Base-by-base conservation (phyloP, 1,140 invertebrate genomes). In the Lysiphlebus fabarum region DNA sequence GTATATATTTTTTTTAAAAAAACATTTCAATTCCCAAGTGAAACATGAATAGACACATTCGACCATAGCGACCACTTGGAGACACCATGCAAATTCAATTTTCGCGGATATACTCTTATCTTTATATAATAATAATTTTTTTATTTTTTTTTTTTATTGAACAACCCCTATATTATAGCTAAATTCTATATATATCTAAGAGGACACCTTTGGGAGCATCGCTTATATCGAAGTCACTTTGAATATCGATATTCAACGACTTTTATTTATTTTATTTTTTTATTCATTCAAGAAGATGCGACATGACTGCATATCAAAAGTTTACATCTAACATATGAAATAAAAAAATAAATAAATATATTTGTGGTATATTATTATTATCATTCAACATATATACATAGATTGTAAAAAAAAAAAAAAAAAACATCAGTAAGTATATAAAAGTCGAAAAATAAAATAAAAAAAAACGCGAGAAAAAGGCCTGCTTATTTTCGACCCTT, bases 11-110 rank as follows among this genome's bases (percentile, higher is more conserved):
- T n/a, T n/a, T n/a, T n/a, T n/a, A n/a, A n/a, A n/a, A n/a, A n/a
- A n/a, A 26, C 17, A 26, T 26, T 26, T 26, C n/a, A 53, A 14
- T 51, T 37, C 54, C 54, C 9, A 9, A 36, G 37, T 43, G 14
- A 10, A 38, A n/a, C 49, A 37, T 36, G 44, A 56, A 56, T 56
- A 37, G 45, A 57, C 56, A n/a, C n/a, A 49, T 49, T 57, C 17
- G 56, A 37, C 37, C 56, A 14, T 36, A 57, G 53, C 47, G 56
- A 48, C 56, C 45, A 64, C 59, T 59, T 61, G 58, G 65, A 66
- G 62, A 65, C 62, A 53, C 55, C 67, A 77, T 77, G 75, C 71
- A 77, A 77, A 77, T 75, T 74, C 69, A 74, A 76, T 74, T 76
- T 59, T 62, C 65, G 65, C 57, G 59, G 61, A 64, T 66, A n/a